A percentile compares a stretch with the other conserved stretches of the same genome.
Evolutionary conservation across 2,113 vertebrate genomes (phyloP).

Genomic region (Xenopus tropicalis): DNA sequence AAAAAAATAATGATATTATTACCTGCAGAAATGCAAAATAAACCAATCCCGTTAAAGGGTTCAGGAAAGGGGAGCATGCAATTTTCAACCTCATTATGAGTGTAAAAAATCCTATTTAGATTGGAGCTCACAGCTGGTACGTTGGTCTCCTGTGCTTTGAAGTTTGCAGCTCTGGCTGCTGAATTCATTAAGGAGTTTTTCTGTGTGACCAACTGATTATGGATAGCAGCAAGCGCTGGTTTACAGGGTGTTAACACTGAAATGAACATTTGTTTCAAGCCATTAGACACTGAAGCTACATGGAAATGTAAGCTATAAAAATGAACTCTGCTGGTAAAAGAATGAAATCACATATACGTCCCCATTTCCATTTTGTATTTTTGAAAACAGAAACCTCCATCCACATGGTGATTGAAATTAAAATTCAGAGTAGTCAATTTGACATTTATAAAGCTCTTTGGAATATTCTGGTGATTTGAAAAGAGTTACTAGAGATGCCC

Average conservation of each 20-base stretch:
- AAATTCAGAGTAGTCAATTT: background rate
- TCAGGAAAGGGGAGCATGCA: constrained; percentile 50
- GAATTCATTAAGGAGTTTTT: constrained; percentile 46
- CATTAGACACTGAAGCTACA: constrained; percentile 33
- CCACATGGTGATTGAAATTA: background rate
- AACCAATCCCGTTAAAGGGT: constrained; percentile 51
- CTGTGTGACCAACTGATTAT: constrained; percentile 43
- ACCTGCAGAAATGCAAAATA: constrained; percentile 64
- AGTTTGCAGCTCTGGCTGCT: constrained; percentile 39
- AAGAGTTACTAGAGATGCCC: background rate
- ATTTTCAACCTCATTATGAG: constrained; percentile 48
- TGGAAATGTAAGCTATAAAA: background rate
- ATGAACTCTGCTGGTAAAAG: background rate
- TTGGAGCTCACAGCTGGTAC: constrained; percentile 27
- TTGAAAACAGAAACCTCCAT: background rate
- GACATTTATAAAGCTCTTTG: background rate
- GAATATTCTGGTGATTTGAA: background rate
- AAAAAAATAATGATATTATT: constrained; percentile 41
- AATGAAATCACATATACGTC: background rate
- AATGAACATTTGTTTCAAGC: constrained; percentile 55
- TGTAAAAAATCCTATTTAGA: constrained; percentile 27
- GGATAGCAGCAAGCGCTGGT: constrained; percentile 31
- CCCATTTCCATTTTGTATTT: too few species aligned
- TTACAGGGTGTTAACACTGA: constrained; percentile 51
- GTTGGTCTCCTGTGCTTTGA: constrained; percentile 40